Base-by-base conservation (phyloP, 2,797 vertebrate genomes). In the Sebastes cheni region DNA sequence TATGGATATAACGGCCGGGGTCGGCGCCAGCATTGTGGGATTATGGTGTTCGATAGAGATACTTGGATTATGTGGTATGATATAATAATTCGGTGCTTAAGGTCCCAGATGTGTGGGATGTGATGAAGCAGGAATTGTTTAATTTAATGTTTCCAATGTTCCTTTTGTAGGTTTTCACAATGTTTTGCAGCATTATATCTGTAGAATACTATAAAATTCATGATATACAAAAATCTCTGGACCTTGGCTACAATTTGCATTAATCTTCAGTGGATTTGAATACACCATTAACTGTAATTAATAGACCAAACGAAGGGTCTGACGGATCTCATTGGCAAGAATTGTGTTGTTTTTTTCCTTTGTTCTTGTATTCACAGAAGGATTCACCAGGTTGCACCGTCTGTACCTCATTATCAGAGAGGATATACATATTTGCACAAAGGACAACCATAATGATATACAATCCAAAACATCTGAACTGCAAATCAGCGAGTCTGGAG, bases 41-140 rank as follows among this genome's bases (percentile, higher is more conserved):
- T 92, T 92, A 90, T 72, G 65, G 79, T 74, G 81, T 89, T 87
- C 85, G 80, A 61, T n/a, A 75, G 23, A 65, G 27, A 74, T 69
- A 79, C 68, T 72, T 79, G 77, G 75, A 90, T 91, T 89, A 87
- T 58, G 25, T 23, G 27, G 11, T 62, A 80, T 88, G 69, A 65
- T 91, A 75, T 78, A 32, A 87, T 81, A 50, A 73, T 34, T 32
- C 25, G 8, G 46, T 52, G 18, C 46, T 60, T 18, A 74, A 55
- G 12, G 29, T 79, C 71, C 76, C 76, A 58, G 46, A 82, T 78
- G 72, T 66, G 52, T 72, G 59, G 55, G 68, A 86, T 74, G 62
- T 70, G 32, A 75, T 75, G 66, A 65, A 69, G 16, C 32, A 61
- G 32, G n/a, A 36, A 12, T 67, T 29, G n/a, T 64, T 18, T 18